Evolutionary conservation across 2,888 invertebrate genomes (phyloP).

Genomic region (Myathropa florea): DNA sequence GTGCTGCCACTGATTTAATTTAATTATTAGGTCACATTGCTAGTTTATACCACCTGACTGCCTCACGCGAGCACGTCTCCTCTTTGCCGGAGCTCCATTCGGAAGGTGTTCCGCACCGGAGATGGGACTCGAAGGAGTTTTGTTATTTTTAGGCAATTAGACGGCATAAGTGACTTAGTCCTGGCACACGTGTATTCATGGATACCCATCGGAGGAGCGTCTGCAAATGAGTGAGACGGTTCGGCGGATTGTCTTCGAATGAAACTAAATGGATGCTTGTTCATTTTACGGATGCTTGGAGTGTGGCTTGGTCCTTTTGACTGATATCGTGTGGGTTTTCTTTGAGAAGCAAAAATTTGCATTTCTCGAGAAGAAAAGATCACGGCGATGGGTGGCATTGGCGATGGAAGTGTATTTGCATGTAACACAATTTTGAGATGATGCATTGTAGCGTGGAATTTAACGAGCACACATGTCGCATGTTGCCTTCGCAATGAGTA

Average conservation of each 20-base stretch:
- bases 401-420: not conserved
- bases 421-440: not conserved
- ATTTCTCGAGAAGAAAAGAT: not conserved
- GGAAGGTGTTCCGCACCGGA: not conserved
- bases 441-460: not conserved
- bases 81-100: not conserved
- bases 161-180: conserved; percentile 3
- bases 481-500: not conserved
- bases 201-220: not conserved
- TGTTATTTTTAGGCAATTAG: conserved; percentile 27
- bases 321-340: not conserved
- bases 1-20: conserved; percentile 27
- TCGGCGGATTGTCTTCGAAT: conserved; percentile 8
- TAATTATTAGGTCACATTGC: conserved; percentile 47
- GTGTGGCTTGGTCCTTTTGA: not conserved
- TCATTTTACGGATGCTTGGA: not conserved
- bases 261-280: conserved; percentile 1
- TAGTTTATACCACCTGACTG: conserved; percentile 4
- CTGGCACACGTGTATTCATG: not conserved
- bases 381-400: not conserved
- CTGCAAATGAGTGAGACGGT: not conserved
- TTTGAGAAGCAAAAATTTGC: not conserved
- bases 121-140: not conserved
- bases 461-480: not conserved
- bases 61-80: not conserved